A percentile compares a stretch with the other conserved stretches of the same genome.
Conservation (phyloP, 1,140 invertebrate species). For the Lepidotrigona ventralis region DNA sequence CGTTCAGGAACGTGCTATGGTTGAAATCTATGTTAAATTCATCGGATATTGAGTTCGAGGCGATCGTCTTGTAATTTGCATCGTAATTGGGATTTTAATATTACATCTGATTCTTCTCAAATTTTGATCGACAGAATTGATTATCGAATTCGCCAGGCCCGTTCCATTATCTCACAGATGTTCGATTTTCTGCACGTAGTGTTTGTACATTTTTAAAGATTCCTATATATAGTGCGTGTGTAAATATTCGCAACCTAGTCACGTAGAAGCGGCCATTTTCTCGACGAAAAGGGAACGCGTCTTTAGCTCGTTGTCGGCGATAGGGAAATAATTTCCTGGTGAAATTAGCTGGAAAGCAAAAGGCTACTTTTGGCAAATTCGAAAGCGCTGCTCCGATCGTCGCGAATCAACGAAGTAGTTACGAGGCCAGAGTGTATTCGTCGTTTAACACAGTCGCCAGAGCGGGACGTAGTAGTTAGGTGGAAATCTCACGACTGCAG, state of each 20-base stretch:
- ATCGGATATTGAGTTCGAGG: conserved; percentile 9
- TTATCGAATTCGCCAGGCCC: conserved; percentile 1
- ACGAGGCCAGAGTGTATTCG: conserved; percentile 17
- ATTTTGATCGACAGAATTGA: neutral
- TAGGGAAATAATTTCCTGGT: conserved; percentile 8
- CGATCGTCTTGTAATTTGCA: conserved; percentile 33
- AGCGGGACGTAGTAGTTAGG: conserved; percentile 16
- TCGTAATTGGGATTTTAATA: conserved; percentile 35
- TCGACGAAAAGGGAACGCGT: neutral
- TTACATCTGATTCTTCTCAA: neutral
- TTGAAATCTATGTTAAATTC: conserved; percentile 20
- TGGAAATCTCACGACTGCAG: conserved; percentile 46
- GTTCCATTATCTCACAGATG: neutral
- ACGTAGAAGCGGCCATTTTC: too few relatives aligned
- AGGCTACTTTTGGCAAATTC: neutral
- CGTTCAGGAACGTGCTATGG: neutral
- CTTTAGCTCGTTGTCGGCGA: neutral
- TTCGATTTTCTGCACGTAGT: neutral
- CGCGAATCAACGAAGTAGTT: conserved; percentile 14
- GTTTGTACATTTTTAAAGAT: too few relatives aligned
- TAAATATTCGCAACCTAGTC: too few relatives aligned
- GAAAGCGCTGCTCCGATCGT: conserved; percentile 22
- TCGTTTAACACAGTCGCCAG: conserved; percentile 9
- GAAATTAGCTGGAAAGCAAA: neutral
- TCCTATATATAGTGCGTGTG: too few relatives aligned